Evolutionary conservation across 2,888 invertebrate species (phyloP).

Genomic region (Dexiosoma caninum): DNA sequence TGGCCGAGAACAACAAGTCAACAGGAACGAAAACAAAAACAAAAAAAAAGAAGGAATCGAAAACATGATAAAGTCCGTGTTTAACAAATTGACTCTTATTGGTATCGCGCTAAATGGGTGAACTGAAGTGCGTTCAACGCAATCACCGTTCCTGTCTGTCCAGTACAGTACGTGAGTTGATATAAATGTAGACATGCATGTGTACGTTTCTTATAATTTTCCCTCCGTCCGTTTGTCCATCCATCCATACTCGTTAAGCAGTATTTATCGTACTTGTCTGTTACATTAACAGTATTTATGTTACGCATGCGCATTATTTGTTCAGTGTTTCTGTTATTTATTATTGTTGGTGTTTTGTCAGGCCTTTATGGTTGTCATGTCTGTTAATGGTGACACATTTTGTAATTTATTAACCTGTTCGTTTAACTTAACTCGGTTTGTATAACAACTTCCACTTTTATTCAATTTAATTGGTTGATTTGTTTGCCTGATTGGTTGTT

Average conservation of each 20-base stretch:
- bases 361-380: constrained; percentile 62
- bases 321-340: constrained; percentile 7
- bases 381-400: constrained; percentile 63
- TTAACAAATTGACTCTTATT: constrained; percentile 61
- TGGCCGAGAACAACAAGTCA: not conserved
- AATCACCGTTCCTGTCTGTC: not conserved
- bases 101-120: constrained; percentile 34
- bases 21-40: too few species aligned
- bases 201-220: too few species aligned
- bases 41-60: not conserved
- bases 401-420: constrained; percentile 60
- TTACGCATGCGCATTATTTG: constrained; percentile 60
- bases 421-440: constrained; percentile 22
- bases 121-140: constrained; percentile 38
- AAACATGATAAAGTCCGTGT: constrained; percentile 58
- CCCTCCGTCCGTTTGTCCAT: not conserved
- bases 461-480: constrained; percentile 59
- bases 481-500: constrained; percentile 49
- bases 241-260: not conserved
- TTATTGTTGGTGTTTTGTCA: constrained; percentile 6
- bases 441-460: constrained; percentile 46
- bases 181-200: constrained; percentile 6
- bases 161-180: constrained; percentile 12
- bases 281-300: constrained; percentile 29
- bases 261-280: constrained; percentile 41